Percentiles rank a stretch among this genome's conserved stretches.
These are phyloP conservation scores for Ormyrus labotus DNA, from an alignment of 2,888 invertebrate species.

Conservation along the genomic window DNA sequence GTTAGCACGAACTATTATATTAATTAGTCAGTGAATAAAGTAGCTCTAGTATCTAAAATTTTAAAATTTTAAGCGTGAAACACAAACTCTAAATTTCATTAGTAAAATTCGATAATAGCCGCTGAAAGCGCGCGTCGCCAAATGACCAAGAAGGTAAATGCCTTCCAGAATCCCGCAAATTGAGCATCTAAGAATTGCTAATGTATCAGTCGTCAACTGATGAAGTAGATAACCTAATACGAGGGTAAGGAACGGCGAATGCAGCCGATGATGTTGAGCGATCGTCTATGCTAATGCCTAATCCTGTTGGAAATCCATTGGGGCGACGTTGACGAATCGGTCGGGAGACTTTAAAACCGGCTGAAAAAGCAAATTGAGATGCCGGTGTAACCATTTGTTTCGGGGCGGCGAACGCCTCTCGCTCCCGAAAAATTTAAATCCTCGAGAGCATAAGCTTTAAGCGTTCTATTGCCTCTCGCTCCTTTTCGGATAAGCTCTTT, in stretches of 20 bases:
- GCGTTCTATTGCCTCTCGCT: neutral
- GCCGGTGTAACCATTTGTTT: slow-evolving; percentile 16
- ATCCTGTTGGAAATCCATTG: slow-evolving; percentile 73
- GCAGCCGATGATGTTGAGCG: slow-evolving; percentile 66
- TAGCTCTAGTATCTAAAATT: no score
- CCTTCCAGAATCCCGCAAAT: no score
- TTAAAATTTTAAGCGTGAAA: no score
- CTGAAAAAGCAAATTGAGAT: slow-evolving; percentile 26
- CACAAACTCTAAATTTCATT: no score
- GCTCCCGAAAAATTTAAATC: slow-evolving; percentile 11
- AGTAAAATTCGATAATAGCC: no score
- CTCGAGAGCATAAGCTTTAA: neutral
- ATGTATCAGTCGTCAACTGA: slow-evolving; percentile 66
- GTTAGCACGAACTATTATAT: neutral
- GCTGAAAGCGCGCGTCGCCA: no score
- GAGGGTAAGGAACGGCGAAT: neutral
- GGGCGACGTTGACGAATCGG: slow-evolving; percentile 74
- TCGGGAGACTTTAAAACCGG: slow-evolving; percentile 53
- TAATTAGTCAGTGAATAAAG: no score
- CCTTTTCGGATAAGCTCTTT: neutral
- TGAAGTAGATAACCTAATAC: slow-evolving; percentile 13
- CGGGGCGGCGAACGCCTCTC: no score
- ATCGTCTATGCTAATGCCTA: slow-evolving; percentile 75
- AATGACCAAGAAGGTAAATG: no score
- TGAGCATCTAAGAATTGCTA: neutral